Conservation (phyloP, 2,888 invertebrate species). For the Dysmachus trigonus region DNA sequence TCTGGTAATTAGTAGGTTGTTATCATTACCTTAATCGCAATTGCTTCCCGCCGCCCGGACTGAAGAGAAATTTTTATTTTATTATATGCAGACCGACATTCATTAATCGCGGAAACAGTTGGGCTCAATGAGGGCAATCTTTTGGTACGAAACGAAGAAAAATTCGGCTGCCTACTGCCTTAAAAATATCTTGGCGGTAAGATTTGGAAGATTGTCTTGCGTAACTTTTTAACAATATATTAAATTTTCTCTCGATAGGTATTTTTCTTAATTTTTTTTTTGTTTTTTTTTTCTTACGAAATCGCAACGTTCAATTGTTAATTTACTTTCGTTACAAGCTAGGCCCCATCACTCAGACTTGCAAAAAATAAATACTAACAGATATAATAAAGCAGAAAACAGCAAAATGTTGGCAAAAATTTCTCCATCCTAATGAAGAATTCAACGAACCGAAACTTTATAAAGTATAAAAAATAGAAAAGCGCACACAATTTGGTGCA, state of each 20-base stretch:
- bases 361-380: neutral
- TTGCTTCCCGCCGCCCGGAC: neutral
- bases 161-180: neutral
- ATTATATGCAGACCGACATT: neutral
- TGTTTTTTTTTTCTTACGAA: neutral
- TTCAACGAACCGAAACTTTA: neutral
- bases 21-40: neutral
- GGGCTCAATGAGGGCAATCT: neutral
- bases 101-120: neutral
- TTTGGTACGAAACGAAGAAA: neutral
- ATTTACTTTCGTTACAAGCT: neutral
- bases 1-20: slow-evolving; percentile 14
- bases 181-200: neutral
- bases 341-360: neutral
- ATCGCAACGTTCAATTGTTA: neutral
- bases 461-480: neutral
- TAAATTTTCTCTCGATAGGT: neutral
- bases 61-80: neutral
- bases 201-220: neutral
- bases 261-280: neutral
- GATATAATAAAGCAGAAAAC: neutral
- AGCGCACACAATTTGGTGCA: neutral
- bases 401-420: neutral
- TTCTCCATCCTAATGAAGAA: slow-evolving; percentile 9
- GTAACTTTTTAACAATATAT: neutral